These are phyloP conservation scores for Etheostoma spectabile DNA, from an alignment of 2,113 vertebrate species.

Conservation along the genomic window DNA sequence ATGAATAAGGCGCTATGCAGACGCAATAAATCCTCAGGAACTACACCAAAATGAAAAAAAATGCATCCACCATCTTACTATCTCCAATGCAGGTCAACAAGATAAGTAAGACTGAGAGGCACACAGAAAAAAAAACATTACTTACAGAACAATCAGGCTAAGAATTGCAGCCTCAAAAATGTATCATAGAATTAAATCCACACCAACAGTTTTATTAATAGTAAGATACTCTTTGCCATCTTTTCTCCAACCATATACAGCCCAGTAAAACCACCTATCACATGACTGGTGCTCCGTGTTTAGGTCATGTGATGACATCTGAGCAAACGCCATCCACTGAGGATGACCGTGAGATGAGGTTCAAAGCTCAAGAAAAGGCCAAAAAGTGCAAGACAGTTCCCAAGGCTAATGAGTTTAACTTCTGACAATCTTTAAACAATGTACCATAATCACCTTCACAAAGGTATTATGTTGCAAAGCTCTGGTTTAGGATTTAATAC, in stretches of 20 bases:
- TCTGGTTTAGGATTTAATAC: neutral
- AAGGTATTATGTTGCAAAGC: neutral
- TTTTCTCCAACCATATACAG: neutral
- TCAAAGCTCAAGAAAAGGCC: neutral
- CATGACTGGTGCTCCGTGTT: neutral
- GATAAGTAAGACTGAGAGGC: too few species aligned
- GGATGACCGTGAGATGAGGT: neutral
- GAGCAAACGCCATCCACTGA: neutral
- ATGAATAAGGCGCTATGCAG: too few species aligned
- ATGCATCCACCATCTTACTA: too few species aligned
- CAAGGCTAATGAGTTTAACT: neutral
- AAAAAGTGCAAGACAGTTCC: neutral
- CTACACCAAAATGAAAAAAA: too few species aligned
- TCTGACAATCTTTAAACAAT: neutral
- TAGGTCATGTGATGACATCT: neutral
- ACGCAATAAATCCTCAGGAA: neutral
- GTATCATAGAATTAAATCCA: too few species aligned
- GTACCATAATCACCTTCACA: neutral
- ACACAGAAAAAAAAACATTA: too few species aligned
- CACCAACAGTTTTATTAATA: too few species aligned
- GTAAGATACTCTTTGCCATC: neutral
- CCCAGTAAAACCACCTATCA: neutral
- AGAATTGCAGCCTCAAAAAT: too few species aligned
- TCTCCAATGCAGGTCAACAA: too few species aligned
- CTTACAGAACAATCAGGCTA: too few species aligned